These are phyloP conservation scores for Leucopternis melanops DNA, from an alignment of 2,113 vertebrate genomes.

Conservation along the genomic window DNA sequence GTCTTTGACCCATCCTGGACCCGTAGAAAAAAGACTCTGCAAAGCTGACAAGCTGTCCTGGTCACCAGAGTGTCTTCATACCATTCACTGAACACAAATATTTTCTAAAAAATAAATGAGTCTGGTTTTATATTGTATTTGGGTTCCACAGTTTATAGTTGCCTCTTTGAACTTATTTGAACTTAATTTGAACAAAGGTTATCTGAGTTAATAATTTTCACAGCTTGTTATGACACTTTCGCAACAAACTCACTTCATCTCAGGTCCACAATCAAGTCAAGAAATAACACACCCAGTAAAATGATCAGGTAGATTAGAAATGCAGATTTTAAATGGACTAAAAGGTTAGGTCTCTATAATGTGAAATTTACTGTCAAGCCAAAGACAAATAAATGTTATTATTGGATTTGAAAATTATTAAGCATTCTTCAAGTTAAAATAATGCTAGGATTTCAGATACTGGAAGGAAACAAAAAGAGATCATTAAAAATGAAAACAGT, in stretches of 20 bases:
- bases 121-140: neutral
- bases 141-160: neutral
- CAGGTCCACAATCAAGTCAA: neutral
- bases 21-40: accelerated
- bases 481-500: neutral
- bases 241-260: neutral
- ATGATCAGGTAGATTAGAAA: neutral
- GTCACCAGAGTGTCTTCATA: neutral
- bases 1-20: neutral
- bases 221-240: neutral
- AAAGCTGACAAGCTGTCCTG: neutral
- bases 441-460: neutral
- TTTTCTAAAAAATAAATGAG: neutral
- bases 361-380: neutral
- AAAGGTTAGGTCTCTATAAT: neutral
- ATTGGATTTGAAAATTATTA: neutral
- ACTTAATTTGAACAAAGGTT: neutral
- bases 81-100: neutral
- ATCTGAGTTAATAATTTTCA: neutral
- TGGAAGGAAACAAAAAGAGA: neutral
- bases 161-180: neutral
- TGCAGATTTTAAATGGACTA: neutral
- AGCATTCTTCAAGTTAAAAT: neutral
- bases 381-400: neutral
- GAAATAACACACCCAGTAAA: neutral